A percentile compares a stretch with the other conserved stretches of the same genome.
phyloP scores from a whole-genome alignment of 2,797 vertebrate species.

The Zalophus californianus region DNA sequence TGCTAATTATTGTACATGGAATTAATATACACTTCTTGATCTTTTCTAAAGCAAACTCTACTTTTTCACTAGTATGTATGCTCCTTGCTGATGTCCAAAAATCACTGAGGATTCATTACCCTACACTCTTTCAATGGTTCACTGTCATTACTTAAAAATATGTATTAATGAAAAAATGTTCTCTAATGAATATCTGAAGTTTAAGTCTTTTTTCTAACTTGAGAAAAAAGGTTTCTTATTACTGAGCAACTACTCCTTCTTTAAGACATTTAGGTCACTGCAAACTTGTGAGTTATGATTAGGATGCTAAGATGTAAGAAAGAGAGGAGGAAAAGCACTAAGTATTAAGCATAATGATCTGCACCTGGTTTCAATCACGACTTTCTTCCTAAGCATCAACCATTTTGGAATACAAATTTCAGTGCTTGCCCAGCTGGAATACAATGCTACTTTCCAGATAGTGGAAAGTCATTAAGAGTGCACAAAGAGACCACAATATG shows the following conservation, averaged over 20 bases:
- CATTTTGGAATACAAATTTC: constrained; percentile 50
- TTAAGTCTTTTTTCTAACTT: background rate
- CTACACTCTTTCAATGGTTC: background rate
- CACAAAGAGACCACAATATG: background rate
- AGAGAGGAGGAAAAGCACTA: background rate
- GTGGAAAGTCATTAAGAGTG: background rate
- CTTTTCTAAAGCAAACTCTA: constrained; percentile 47
- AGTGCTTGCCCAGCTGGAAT: constrained; percentile 54
- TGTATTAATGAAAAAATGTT: background rate
- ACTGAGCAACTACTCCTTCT: background rate
- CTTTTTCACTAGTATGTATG: constrained; percentile 77
- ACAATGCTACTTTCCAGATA: constrained; percentile 43
- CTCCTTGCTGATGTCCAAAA: constrained; percentile 51
- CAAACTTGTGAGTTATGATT: background rate
- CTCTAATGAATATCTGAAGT: background rate
- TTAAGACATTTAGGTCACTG: background rate
- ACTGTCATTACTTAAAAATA: constrained; percentile 8
- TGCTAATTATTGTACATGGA: constrained; percentile 66
- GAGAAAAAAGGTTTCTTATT: background rate
- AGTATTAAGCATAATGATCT: constrained; percentile 66
- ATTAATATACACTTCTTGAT: constrained; percentile 63
- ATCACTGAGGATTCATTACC: constrained; percentile 13
- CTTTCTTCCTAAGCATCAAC: constrained; percentile 20
- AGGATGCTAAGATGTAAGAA: background rate
- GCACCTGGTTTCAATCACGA: constrained; percentile 71